Evolutionary conservation across 2,888 invertebrate genomes (phyloP).

Genomic region (Plebejus anna): DNA sequence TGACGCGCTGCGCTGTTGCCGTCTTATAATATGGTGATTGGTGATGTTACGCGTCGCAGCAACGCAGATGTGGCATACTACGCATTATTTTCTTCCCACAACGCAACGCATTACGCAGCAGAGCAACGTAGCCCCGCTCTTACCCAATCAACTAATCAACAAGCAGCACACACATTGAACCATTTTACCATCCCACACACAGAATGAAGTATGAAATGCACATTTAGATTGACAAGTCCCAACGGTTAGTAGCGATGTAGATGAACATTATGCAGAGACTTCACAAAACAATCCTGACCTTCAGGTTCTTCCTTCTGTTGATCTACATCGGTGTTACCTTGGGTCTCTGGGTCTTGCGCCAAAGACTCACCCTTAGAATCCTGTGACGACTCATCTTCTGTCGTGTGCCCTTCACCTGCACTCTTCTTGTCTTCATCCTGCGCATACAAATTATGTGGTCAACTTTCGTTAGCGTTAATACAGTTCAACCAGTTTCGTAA

Average conservation of each 20-base stretch:
- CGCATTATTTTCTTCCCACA: too few species aligned
- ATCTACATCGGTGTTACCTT: constrained; percentile 72
- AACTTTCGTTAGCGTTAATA: not conserved
- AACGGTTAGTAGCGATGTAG: constrained; percentile 68
- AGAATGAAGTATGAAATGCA: not conserved
- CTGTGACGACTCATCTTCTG: constrained; percentile 77
- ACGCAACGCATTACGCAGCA: too few species aligned
- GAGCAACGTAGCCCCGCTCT: too few species aligned
- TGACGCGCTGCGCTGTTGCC: too few species aligned
- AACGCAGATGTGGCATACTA: too few species aligned
- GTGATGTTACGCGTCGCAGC: too few species aligned
- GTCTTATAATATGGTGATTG: too few species aligned
- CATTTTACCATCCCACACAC: not conserved
- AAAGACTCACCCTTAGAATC: constrained; percentile 75
- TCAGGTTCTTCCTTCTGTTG: constrained; percentile 50
- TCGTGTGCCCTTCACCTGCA: constrained; percentile 70
- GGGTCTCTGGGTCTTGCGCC: constrained; percentile 48
- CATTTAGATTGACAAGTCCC: constrained; percentile 41
- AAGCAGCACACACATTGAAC: not conserved
- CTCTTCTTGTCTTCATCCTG: constrained; percentile 78
- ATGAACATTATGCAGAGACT: constrained; percentile 54
- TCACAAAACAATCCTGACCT: constrained; percentile 54
- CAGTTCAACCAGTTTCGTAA: not conserved
- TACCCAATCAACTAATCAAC: not conserved
- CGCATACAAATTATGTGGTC: constrained; percentile 24